Conservation (phyloP, 2,113 vertebrate species). For the Vidua macroura region DNA sequence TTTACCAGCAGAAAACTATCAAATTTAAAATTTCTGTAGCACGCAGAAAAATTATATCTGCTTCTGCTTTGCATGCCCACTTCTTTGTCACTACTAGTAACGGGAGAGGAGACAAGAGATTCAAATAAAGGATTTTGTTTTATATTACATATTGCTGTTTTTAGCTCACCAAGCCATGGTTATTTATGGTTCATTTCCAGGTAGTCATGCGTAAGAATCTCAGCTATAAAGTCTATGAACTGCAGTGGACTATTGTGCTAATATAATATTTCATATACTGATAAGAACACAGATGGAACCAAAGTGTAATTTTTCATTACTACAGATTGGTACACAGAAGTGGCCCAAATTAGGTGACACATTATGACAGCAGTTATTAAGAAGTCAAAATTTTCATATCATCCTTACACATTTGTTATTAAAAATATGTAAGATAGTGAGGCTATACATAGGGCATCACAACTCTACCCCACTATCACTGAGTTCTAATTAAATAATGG, state of each 20-base stretch:
- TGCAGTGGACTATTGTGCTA: neutral
- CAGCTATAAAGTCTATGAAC: constrained; percentile 1
- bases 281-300: neutral
- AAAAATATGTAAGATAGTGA: neutral
- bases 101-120: neutral
- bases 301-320: neutral
- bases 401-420: neutral
- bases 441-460: neutral
- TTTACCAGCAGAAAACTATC: neutral
- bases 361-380: neutral
- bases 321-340: neutral
- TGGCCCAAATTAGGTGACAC: neutral
- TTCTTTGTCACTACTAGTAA: neutral
- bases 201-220: constrained; percentile 9
- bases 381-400: constrained; percentile 21
- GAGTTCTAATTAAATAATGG: constrained; percentile 26
- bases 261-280: neutral
- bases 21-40: neutral
- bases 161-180: constrained; percentile 11
- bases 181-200: constrained; percentile 49
- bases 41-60: neutral
- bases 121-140: neutral
- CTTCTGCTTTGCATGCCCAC: neutral
- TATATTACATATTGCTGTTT: constrained; percentile 12
- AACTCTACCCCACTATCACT: neutral